Conservation (phyloP, 2,888 invertebrate species). For the Gibbula magus region DNA sequence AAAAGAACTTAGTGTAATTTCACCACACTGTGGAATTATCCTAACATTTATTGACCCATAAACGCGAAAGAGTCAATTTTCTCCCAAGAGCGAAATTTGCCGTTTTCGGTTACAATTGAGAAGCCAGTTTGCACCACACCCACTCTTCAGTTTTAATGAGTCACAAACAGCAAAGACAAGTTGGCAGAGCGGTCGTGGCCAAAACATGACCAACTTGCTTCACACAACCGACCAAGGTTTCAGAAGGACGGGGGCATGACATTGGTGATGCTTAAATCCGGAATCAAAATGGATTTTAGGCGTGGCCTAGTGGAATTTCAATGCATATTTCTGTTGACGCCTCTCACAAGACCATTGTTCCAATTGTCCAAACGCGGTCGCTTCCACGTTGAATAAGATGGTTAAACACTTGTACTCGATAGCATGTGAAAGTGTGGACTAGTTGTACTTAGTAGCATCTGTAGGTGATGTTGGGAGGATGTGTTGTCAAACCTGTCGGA, state of each 20-base stretch:
- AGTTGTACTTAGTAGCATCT: too few relatives aligned
- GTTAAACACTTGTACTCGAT: too few relatives aligned
- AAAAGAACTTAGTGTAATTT: neutral
- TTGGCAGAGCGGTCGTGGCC: too few relatives aligned
- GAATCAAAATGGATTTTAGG: slow-evolving; percentile 21
- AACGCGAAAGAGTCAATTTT: neutral
- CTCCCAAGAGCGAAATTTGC: neutral
- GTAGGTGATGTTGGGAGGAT: neutral
- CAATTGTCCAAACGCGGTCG: neutral
- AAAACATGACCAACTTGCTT: too few relatives aligned
- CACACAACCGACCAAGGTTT: too few relatives aligned
- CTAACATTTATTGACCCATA: slow-evolving; percentile 1
- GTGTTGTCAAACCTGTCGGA: neutral
- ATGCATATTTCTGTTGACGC: slow-evolving; percentile 7
- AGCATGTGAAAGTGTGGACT: too few relatives aligned
- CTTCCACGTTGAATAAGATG: too few relatives aligned
- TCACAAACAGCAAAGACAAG: too few relatives aligned
- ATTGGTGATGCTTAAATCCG: slow-evolving; percentile 12
- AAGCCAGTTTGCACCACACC: neutral
- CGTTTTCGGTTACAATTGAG: slow-evolving; percentile 6
- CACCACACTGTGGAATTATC: neutral
- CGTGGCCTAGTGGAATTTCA: neutral
- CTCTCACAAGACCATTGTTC: slow-evolving; percentile 1
- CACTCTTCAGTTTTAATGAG: neutral
- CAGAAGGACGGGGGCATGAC: neutral